Base-by-base conservation (phyloP, 2,888 invertebrate genomes). In the Thecophora atra region DNA sequence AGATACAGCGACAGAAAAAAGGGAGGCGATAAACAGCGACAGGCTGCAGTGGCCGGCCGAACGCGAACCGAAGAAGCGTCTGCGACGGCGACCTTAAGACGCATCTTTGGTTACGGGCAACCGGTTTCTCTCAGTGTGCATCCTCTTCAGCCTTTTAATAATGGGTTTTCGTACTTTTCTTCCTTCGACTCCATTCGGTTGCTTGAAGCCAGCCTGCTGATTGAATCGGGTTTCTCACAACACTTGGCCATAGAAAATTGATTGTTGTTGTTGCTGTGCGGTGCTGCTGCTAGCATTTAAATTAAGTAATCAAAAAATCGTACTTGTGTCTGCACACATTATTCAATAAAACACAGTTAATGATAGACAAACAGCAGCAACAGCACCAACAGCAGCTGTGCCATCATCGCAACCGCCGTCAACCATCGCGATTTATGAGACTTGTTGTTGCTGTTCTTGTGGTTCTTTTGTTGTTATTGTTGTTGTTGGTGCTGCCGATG, bases 271-370 rank as follows among this genome's bases (percentile, higher is more conserved):
- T 71, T 58, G 58, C 8, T n/a, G 51, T 17, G 37, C n/a, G 7
- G 13, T 51, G 28, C 24, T 62, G 70, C 51, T 52, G 70, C 21
- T 62, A 51, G 30, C 70, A 52, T 51, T 63, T 63, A 44, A 70
- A 70, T 70, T 70, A 63, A 63, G 30, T 63, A 68, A 68, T 68
- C n/a, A 56, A 58, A 63, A 62, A 69, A 69, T 58, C 44, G 54
- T 19, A 21, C 58, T 58, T 44, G 13, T 60, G 70, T 63, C 70
- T 58, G 68, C 66, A 69, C 28, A 70, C 51, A 70, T 70, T 70
- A 70, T 70, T 70, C 63, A 70, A 70, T 70, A 62, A 70, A 70
- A 52, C 37, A 52, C 62, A 47, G 26, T 44, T 30, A 21, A 24
- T 42, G 37, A 26, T 68, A 68, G 67, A 68, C 56, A 68, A 60